Evolutionary conservation across 2,113 vertebrate species (phyloP).

Genomic region (Pygoscelis adeliae): DNA sequence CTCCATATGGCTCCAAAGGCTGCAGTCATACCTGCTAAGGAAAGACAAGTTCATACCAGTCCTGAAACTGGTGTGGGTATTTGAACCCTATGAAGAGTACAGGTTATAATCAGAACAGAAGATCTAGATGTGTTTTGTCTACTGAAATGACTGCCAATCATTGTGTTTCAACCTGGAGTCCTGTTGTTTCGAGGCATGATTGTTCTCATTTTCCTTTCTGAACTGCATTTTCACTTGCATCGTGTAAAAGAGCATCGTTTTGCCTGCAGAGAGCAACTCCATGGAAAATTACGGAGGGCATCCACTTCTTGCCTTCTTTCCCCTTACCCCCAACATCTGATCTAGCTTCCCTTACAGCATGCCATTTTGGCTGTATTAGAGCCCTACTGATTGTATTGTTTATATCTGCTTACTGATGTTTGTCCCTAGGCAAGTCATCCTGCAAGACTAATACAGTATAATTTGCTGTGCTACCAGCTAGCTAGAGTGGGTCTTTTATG

Average conservation of each 20-base stretch:
- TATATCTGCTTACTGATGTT: neutral
- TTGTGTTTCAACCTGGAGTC: neutral
- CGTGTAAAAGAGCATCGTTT: rapidly evolving
- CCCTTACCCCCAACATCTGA: rapidly evolving
- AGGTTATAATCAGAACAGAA: neutral
- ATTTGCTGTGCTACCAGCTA: neutral
- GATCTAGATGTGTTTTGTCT: neutral
- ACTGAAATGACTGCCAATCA: neutral
- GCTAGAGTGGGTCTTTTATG: neutral
- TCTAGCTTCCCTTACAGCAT: neutral
- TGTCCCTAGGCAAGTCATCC: neutral
- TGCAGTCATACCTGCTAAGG: neutral
- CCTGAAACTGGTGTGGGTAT: neutral
- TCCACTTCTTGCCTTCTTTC: neutral
- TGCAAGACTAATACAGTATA: neutral
- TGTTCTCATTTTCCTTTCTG: neutral
- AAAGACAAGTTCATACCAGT: neutral
- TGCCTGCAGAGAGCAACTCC: neutral
- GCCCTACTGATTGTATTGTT: neutral
- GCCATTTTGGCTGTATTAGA: neutral
- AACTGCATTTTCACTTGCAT: neutral
- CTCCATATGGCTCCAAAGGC: neutral
- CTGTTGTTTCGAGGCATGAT: neutral
- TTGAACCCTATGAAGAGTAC: neutral
- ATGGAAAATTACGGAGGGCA: neutral